Base-by-base conservation (phyloP, 2,888 invertebrate genomes). In the Leptogaster cylindrica region DNA sequence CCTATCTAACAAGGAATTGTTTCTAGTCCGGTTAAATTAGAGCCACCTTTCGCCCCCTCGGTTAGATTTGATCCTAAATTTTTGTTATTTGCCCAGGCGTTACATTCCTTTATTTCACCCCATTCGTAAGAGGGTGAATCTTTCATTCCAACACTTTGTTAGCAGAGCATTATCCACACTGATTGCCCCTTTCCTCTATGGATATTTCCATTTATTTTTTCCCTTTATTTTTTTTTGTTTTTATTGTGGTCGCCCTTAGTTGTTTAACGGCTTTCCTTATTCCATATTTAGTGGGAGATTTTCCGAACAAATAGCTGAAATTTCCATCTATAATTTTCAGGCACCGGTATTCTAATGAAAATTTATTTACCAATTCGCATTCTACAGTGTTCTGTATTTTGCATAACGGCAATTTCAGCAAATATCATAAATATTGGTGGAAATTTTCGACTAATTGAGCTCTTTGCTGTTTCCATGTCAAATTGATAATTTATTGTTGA, bases 141-240 rank as follows among this genome's bases (percentile, higher is more conserved):
- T 63, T 63, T 63, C 44, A 63, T 63, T 41, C 25, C 20, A 63
- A 41, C 63, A 36, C 25, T 63, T 39, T 63, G 41, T n/a, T 44
- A 44, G 41, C 14, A 44, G 5, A 41, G 18, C 44, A 44, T 66
- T 66, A 55, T 50, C 44, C 41, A 36, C 28, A 39, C 46, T 58
- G 41, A 66, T 55, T 55, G 58, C 27, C 55, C 51, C 28, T 58
- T 55, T 55, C 36, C 52, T 41, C 51, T 27, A 27, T 28, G 51
- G 51, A 51, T 28, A 51, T 28, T 51, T 51, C n/a, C n/a, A n/a
- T n/a, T n/a, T n/a, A n/a, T n/a, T n/a, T n/a, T n/a, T n/a, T n/a
- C n/a, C n/a, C n/a, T n/a, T n/a, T n/a, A n/a, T n/a, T n/a, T n/a
- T n/a, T n/a, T n/a, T n/a, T n/a, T n/a, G n/a, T 51, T 16, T 28